Base-by-base conservation (phyloP, 2,113 vertebrate genomes). In the Leucosticte australis region DNA sequence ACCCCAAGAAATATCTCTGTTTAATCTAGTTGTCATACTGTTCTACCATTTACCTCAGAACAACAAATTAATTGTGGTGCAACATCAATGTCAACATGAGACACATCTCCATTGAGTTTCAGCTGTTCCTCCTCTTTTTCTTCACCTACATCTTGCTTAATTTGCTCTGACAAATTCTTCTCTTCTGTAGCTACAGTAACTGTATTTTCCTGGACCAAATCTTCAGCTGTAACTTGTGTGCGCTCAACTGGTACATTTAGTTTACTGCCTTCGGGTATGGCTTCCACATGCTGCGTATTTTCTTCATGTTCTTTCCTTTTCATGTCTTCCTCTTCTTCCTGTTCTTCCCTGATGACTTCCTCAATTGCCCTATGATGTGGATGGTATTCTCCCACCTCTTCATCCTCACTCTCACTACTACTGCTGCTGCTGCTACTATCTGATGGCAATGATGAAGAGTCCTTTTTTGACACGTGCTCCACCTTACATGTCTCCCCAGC, bases 21-120 rank as follows among this genome's bases (percentile, higher is more conserved):
- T 94, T 74, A 92, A 84, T 87, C 94, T 90, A 96, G 87, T 88
- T 95, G 96, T 95, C 95, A 79, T 84, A 94, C 79, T 95, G 91
- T 97, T 96, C 96, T 97, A 98, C 97, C 96, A 99, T 99, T 99
- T 99, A 99, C 99, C 99, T 99, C 99, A 95, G 99, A 99, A 98
- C 98, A 99, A 99, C 99, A 99, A 98, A 99, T 99, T 99, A 99
- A 98, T 98, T 99, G 98, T 95, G 99, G 98, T 93, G 98, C 98
- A 83, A 97, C 98, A 96, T 99, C 99, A 95, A 97, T 97, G 97
- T 99, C 99, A 94, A 97, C 96, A 96, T 98, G 98, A 91, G 98
- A 98, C 86, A 98, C 96, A 95, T 99, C 99, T 97, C 99, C 99
- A 70, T 99, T 99, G 96, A 99, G 94, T 98, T 91, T 98, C 56